Conservation (phyloP, 23 tunicate species). For the Oikopleura vanhoeffeni region DNA sequence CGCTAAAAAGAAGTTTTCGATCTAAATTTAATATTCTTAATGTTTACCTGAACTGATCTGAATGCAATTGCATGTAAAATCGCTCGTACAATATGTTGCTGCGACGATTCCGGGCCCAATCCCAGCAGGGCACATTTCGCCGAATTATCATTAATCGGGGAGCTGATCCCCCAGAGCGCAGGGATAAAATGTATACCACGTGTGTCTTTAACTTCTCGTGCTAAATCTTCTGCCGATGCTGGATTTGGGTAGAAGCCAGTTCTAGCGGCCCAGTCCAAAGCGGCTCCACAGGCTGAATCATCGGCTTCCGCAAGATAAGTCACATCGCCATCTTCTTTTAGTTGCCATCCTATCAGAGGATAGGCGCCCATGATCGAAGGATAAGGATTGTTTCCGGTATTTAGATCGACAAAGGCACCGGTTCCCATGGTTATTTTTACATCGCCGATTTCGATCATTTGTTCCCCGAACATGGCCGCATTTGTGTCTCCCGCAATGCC, state of each 20-base stretch:
- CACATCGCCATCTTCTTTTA: conserved; percentile 19
- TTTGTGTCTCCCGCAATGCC: conserved; percentile 66
- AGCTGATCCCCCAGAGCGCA: conserved; percentile 57
- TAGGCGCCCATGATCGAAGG: conserved; percentile 78
- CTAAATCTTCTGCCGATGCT: conserved; percentile 24
- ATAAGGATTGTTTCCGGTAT: conserved; percentile 53
- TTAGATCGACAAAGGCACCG: conserved; percentile 65
- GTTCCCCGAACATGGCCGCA: conserved; percentile 85
- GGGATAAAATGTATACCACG: conserved; percentile 65
- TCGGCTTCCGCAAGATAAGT: conserved; percentile 65
- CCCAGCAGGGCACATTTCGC: conserved; percentile 88
- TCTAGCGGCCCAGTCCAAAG: conserved; percentile 36
- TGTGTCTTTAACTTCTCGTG: conserved; percentile 19
- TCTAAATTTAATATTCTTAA: no score
- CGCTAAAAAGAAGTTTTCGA: no score
- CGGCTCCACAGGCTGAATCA: conserved; percentile 50
- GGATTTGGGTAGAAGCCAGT: conserved; percentile 31
- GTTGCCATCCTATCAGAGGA: conserved; percentile 79
- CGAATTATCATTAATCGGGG: conserved; percentile 53
- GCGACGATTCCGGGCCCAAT: conserved; percentile 25
- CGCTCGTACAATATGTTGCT: conserved; percentile 40
- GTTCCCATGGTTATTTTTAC: conserved; percentile 73
- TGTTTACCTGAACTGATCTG: conserved; percentile 17
- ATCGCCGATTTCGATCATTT: conserved; percentile 60
- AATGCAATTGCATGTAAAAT: conserved; percentile 63